Evolutionary conservation across 2,797 vertebrate genomes (phyloP).

Genomic region (Clarias pachynema): DNA sequence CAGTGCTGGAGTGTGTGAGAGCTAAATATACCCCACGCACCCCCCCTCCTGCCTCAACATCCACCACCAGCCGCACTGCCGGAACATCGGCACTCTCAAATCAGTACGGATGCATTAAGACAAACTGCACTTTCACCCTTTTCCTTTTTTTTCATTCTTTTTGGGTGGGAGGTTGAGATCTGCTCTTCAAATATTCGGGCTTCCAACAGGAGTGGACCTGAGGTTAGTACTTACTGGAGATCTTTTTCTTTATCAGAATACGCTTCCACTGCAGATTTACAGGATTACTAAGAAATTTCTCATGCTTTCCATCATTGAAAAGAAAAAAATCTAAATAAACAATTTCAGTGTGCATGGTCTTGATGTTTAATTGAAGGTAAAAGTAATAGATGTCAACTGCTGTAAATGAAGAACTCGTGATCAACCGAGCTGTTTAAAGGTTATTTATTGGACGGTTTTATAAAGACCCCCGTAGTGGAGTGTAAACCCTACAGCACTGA

Average conservation of each 20-base stretch:
- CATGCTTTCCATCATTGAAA: not conserved
- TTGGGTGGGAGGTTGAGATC: slow-evolving; percentile 57
- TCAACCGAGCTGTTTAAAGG: slow-evolving; percentile 45
- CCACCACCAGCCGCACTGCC: slow-evolving; percentile 45
- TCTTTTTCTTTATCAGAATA: slow-evolving; percentile 3
- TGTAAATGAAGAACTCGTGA: not conserved
- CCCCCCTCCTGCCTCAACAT: slow-evolving; percentile 52
- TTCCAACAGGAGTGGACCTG: slow-evolving; percentile 63
- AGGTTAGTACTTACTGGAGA: slow-evolving; percentile 74
- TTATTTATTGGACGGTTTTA: slow-evolving; percentile 49
- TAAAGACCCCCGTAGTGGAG: slow-evolving; percentile 48
- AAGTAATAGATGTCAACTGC: not conserved
- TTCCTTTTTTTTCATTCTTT: slow-evolving; percentile 38
- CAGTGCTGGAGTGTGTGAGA: slow-evolving; percentile 76
- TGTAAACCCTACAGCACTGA: slow-evolving; percentile 65
- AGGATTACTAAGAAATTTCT: not conserved
- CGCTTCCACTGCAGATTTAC: slow-evolving; percentile 43
- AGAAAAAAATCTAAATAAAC: not conserved
- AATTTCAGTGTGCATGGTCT: not conserved
- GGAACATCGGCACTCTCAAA: slow-evolving; percentile 54
- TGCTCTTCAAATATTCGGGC: slow-evolving; percentile 51
- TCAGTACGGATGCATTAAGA: slow-evolving; percentile 73
- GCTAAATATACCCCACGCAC: slow-evolving; percentile 73
- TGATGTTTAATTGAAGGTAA: not conserved
- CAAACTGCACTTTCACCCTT: slow-evolving; percentile 49